Evolutionary conservation across 1,140 invertebrate genomes (phyloP).

Genomic region (Triops cancriformis): DNA sequence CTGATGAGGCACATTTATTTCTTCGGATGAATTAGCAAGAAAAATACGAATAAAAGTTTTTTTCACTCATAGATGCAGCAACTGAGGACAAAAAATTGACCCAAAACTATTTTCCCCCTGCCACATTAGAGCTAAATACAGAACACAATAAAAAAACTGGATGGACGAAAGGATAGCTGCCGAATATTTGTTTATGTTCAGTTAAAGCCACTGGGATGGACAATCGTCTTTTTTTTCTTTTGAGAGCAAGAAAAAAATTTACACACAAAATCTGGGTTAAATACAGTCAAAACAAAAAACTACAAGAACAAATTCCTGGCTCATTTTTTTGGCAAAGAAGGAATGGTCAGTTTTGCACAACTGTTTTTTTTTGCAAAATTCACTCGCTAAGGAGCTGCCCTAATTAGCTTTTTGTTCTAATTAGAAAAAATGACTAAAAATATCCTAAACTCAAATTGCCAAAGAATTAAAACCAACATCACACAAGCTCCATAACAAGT

Average conservation of each 20-base stretch:
- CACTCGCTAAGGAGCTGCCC: neutral
- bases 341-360: neutral
- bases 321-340: slow-evolving; percentile 1
- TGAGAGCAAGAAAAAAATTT: too few relatives aligned
- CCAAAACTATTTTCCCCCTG: neutral
- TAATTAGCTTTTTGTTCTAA: slow-evolving; percentile 4
- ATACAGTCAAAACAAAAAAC: neutral
- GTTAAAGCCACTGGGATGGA: neutral
- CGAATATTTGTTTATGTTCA: neutral
- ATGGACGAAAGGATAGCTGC: neutral
- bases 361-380: neutral
- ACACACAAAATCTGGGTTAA: too few relatives aligned
- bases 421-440: neutral
- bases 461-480: neutral
- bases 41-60: neutral
- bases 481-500: neutral
- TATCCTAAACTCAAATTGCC: neutral
- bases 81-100: neutral
- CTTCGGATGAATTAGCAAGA: neutral
- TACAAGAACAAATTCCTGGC: neutral
- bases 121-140: neutral
- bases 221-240: too few relatives aligned
- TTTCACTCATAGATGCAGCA: neutral
- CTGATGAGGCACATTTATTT: slow-evolving; percentile 10
- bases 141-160: neutral